Conservation (phyloP, 2,888 invertebrate genomes). For the Nebria brevicollis region DNA sequence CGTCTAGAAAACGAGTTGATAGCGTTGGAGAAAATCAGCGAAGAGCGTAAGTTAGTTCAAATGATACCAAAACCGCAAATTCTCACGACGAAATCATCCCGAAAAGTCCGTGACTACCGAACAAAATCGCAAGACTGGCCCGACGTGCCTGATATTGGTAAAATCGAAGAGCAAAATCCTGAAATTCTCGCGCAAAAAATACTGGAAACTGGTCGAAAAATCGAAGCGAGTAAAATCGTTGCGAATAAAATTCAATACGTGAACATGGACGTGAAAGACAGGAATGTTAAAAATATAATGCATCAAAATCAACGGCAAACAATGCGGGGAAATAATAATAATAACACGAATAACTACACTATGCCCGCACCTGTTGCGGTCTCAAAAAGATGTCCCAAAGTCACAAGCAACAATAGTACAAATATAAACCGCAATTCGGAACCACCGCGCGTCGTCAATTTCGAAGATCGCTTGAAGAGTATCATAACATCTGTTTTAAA, state of each 20-base stretch:
- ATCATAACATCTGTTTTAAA: conserved; percentile 88
- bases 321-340: conserved; percentile 31
- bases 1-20: conserved; percentile 82
- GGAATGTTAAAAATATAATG: conserved; percentile 28
- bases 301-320: conserved; percentile 34
- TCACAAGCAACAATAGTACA: conserved; percentile 11
- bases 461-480: conserved; percentile 88
- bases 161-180: conserved; percentile 92
- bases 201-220: conserved; percentile 87
- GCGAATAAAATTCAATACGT: conserved; percentile 52
- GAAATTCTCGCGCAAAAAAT: conserved; percentile 91
- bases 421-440: conserved; percentile 67
- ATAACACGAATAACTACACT: conserved; percentile 51
- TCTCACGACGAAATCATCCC: conserved; percentile 62
- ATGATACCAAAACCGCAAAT: conserved; percentile 56
- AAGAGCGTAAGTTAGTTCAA: conserved; percentile 68
- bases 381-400: conserved; percentile 54
- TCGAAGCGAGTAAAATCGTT: conserved; percentile 81
- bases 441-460: conserved; percentile 86
- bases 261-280: conserved; percentile 50
- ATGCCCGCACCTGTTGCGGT: conserved; percentile 58
- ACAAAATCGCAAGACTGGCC: conserved; percentile 92
- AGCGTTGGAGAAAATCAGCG: conserved; percentile 76
- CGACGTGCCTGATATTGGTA: conserved; percentile 88
- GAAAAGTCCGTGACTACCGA: conserved; percentile 77